phyloP scores from a whole-genome alignment of 2,797 vertebrate species.

The Sus cebifrons region DNA sequence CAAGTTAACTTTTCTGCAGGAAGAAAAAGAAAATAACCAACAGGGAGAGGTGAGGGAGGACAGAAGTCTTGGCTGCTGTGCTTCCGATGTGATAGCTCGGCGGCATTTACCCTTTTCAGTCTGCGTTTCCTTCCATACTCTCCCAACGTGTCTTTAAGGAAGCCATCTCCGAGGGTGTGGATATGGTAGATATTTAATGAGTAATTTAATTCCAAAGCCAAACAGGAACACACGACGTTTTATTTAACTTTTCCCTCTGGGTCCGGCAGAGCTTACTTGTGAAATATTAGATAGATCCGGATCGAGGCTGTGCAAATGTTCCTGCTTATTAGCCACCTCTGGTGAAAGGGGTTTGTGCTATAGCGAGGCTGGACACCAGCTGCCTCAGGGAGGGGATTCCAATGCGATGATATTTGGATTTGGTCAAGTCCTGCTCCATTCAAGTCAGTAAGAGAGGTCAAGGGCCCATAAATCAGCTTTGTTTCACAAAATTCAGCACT shows the following conservation, averaged over 20 bases:
- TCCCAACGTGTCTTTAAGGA: constrained; percentile 59
- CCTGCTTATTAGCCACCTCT: background rate
- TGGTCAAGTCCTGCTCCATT: background rate
- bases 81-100: background rate
- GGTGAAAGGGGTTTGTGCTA: background rate
- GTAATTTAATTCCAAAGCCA: constrained; percentile 72
- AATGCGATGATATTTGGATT: background rate
- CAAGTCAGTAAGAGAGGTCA: background rate
- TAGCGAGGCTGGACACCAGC: rapidly evolving
- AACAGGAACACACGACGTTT: constrained; percentile 66
- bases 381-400: rapidly evolving
- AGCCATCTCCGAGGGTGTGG: constrained; percentile 30
- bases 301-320: background rate
- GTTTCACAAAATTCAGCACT: constrained; percentile 31
- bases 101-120: background rate
- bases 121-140: background rate
- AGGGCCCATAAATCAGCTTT: background rate
- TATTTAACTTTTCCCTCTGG: constrained; percentile 51
- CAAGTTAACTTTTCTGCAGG: background rate
- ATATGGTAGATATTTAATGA: constrained; percentile 50
- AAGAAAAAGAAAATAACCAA: background rate
- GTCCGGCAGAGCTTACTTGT: background rate
- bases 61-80: background rate
- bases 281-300: background rate
- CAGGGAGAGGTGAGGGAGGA: background rate